These are phyloP conservation scores for Tachysurus fulvidraco DNA, from an alignment of 2,113 vertebrate genomes.

Conservation along the genomic window DNA sequence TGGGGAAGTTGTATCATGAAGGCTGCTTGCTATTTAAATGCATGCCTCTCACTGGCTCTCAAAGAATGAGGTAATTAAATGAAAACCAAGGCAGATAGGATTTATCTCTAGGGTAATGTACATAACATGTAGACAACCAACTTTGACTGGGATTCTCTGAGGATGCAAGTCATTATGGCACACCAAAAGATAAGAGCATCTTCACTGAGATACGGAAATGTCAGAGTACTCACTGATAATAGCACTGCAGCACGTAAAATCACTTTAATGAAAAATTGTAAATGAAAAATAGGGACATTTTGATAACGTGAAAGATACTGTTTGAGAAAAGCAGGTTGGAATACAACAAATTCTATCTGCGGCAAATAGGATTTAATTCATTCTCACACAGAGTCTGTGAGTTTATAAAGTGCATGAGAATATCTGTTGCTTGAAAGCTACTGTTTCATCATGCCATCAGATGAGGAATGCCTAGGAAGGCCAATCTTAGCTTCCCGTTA, in stretches of 20 bases:
- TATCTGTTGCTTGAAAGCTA: slow-evolving; percentile 46
- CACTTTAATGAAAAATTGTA: slow-evolving; percentile 25
- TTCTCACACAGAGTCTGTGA: not conserved
- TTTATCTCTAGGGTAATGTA: slow-evolving; percentile 65
- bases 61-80: slow-evolving; percentile 56
- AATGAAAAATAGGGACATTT: slow-evolving; percentile 33
- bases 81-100: slow-evolving; percentile 61
- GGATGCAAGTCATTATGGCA: slow-evolving; percentile 59
- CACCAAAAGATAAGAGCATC: slow-evolving; percentile 57
- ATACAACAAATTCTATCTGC: not conserved
- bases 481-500: slow-evolving; percentile 58
- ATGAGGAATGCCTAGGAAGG: slow-evolving; percentile 53
- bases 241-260: slow-evolving; percentile 35
- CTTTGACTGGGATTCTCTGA: slow-evolving; percentile 63
- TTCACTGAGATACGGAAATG: slow-evolving; percentile 52
- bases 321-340: slow-evolving; percentile 4
- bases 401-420: not conserved
- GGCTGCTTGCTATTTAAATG: slow-evolving; percentile 48
- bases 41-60: slow-evolving; percentile 44
- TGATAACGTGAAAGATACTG: not conserved
- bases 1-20: slow-evolving; percentile 54
- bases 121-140: slow-evolving; percentile 62
- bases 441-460: slow-evolving; percentile 67
- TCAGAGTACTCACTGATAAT: slow-evolving; percentile 39
- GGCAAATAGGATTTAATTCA: not conserved